Evolutionary conservation across 2,797 vertebrate genomes (phyloP), one percentile per base, ranked within the genome.

Genomic region (Darevskia nairensis): DNA sequence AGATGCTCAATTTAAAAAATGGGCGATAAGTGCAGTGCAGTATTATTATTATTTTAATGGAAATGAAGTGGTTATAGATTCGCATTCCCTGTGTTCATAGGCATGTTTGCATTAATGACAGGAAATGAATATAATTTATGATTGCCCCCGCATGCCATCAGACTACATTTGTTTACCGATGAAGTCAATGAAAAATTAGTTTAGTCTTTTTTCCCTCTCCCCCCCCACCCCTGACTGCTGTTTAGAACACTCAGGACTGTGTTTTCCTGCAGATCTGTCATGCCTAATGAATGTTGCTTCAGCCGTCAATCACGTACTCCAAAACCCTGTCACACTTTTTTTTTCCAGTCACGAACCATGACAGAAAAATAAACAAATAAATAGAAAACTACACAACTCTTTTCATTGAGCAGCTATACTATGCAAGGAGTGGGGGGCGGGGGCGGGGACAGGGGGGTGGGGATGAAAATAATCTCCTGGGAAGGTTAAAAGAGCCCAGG

Each of bases 321-420:
- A 96, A 98, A 55, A 97, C 96, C 96, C 96, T 96, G 96, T 97
- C 97, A 97, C 97, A 96, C 97, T 96, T 97, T n/a, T 96, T 94
- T 96, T 96, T 96, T 94, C 96, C 97, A 97, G 97, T 97, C 97
- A 97, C 97, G 96, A 97, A 97, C 97, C 97, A 96, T 98, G 97
- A 98, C 97, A 98, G 97, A 97, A 98, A 98, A 97, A 97, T 97
- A 98, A 98, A 98, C 98, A 98, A 98, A 98, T 97, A 98, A 98
- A 98, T 98, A 97, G 95, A 95, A 96, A 96, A 96, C 95, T 96
- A 97, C 97, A 97, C 97, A 97, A 96, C 96, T 96, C 97, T 98
- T 96, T 98, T 98, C 96, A 97, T 95, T 97, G 96, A 96, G 96
- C 96, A 96, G 96, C 95, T 96, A 95, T 93, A 95, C 95, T 95